These are phyloP conservation scores for Apamea monoglypha DNA, from an alignment of 2,888 invertebrate species.

Conservation along the genomic window DNA sequence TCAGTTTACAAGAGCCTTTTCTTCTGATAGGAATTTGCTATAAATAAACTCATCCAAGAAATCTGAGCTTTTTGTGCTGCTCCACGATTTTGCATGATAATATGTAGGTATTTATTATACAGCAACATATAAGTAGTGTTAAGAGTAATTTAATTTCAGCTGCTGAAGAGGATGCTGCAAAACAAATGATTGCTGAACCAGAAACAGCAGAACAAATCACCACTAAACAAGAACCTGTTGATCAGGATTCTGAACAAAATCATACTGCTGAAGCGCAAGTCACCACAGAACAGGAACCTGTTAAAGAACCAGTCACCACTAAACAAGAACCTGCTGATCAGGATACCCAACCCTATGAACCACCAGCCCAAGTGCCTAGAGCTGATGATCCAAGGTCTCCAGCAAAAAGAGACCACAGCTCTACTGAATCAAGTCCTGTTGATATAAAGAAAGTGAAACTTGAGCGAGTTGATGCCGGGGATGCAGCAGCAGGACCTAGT, in stretches of 20 bases:
- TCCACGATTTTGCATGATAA: neutral
- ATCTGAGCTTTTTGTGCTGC: neutral
- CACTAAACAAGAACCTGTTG: neutral
- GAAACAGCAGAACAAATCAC: neutral
- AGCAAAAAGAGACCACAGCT: conserved; percentile 72
- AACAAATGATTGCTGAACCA: neutral
- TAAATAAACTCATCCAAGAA: neutral
- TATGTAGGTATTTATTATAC: neutral
- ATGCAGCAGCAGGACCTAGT: conserved; percentile 72
- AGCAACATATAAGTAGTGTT: neutral
- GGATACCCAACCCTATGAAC: conserved; percentile 33
- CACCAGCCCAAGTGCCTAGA: conserved; percentile 13
- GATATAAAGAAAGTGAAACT: conserved; percentile 76
- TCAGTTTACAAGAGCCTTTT: neutral
- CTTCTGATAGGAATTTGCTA: neutral
- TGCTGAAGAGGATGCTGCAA: conserved; percentile 15
- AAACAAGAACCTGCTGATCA: conserved; percentile 1
- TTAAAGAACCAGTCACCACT: neutral
- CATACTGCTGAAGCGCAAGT: neutral
- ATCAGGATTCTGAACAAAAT: conserved; percentile 23
- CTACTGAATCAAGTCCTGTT: conserved; percentile 50
- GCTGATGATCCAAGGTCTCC: conserved; percentile 50
- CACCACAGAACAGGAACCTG: neutral
- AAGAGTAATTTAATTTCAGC: conserved; percentile 30
- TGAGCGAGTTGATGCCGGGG: conserved; percentile 53